Evolutionary conservation across 2,888 invertebrate genomes (phyloP).

Genomic region (Caprella mutica): DNA sequence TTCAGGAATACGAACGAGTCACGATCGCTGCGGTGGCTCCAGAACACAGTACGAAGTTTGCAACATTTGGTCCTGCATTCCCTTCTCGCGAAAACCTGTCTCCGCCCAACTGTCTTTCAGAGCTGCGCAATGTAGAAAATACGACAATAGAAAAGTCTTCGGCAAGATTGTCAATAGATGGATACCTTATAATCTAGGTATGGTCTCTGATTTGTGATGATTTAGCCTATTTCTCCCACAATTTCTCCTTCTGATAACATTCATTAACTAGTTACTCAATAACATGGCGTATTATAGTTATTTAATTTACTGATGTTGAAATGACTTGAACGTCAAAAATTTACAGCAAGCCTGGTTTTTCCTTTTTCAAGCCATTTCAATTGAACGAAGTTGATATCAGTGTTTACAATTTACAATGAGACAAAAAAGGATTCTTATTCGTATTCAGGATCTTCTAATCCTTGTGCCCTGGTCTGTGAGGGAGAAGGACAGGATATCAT

Average conservation of each 20-base stretch:
- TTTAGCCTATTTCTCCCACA: too few species aligned
- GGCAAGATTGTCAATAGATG: conserved; percentile 30
- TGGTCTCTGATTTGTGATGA: too few species aligned
- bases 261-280: too few species aligned
- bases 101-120: conserved; percentile 23
- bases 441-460: conserved; percentile 20
- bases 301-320: too few species aligned
- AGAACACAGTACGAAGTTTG: conserved; percentile 26
- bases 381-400: too few species aligned
- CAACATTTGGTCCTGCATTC: conserved; percentile 11
- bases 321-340: too few species aligned
- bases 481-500: conserved; percentile 32
- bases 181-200: conserved; percentile 32
- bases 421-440: too few species aligned
- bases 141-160: conserved; percentile 27
- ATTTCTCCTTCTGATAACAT: too few species aligned
- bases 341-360: too few species aligned
- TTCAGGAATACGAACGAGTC: conserved; percentile 27
- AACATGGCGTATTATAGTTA: too few species aligned
- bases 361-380: too few species aligned
- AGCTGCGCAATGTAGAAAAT: conserved; percentile 26
- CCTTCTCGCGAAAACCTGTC: conserved; percentile 5
- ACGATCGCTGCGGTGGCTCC: conserved; percentile 22
- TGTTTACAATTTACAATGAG: too few species aligned
- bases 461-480: conserved; percentile 32